Conservation (phyloP, 2,113 vertebrate species). For the Serinus canaria region DNA sequence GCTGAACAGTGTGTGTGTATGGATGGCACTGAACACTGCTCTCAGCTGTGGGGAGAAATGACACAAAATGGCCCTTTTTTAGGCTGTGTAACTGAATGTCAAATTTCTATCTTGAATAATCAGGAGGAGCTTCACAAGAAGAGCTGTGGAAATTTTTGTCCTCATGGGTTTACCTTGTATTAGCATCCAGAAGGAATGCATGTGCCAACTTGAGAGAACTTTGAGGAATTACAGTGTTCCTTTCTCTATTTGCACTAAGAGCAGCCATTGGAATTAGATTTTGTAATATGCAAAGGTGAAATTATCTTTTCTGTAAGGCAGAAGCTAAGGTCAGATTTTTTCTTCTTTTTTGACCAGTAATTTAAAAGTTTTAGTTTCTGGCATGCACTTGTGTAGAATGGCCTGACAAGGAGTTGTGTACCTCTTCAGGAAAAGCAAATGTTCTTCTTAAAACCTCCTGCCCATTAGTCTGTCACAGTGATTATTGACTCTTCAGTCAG, state of each 20-base stretch:
- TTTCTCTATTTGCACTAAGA: not conserved
- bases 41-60: not conserved
- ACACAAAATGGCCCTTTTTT: not conserved
- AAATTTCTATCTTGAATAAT: not conserved
- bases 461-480: fast-evolving
- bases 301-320: not conserved
- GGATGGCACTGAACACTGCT: fast-evolving
- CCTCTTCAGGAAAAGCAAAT: not conserved
- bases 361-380: not conserved
- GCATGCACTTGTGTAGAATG: fast-evolving
- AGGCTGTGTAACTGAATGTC: not conserved
- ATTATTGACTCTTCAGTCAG: not conserved
- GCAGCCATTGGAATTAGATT: not conserved
- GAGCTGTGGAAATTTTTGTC: not conserved
- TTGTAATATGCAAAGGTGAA: not conserved
- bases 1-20: fast-evolving
- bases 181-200: not conserved
- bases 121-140: not conserved
- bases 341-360: not conserved
- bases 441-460: not conserved
- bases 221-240: not conserved
- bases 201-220: not conserved
- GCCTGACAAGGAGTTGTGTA: not conserved
- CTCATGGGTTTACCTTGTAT: not conserved
- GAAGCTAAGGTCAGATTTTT: not conserved